Evolutionary conservation across 2,113 vertebrate genomes (phyloP), one percentile per base, ranked within the genome.

Genomic region (Haliaeetus leucogaster): DNA sequence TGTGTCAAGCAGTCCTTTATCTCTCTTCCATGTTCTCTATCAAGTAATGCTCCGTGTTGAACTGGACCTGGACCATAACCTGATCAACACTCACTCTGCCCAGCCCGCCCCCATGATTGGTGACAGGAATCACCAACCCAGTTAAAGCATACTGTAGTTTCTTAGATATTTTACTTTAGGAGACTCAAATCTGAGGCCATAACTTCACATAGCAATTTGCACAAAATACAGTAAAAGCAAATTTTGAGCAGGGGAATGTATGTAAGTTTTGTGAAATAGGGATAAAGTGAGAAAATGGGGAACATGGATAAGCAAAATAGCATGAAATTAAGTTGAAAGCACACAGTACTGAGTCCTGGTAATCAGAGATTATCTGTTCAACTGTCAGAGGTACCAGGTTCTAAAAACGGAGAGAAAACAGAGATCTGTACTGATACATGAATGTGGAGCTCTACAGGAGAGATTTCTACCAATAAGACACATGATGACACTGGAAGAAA

Each of bases 51-150:
- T 71, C 34, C 2, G 0, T 50, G 22, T 65, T 78, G 88, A 43
- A 11, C 40, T 78, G 23, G 40, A 56, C 42, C 20, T 82, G 70
- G 65, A 70, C 27, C 5, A 16, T 13, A 43, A 30, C 9, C 30
- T 50, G 42, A 30, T 42, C 13, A 47, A 13, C 5, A 10, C 9
- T 52, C 25, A 19, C 10, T 16, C 36, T 79, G 7, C 40, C 25
- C 11, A 21, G 25, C 10, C 19, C 10, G 1, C 12, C 4, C 9
- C 38, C 22, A 0, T 42, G 17, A 30, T 1, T 65, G 34, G 59
- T 38, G 53, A 68, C 25, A 59, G 53, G 19, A 81, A 9, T 32
- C 18, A 53, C 38, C 32, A 86, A 11, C 16, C 6, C 34, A 34
- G 18, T 72, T 80, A 5, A 62, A 80, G 26, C 12, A 9, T 50